phyloP scores from a whole-genome alignment of 2,797 vertebrate genomes.

The Melanogrammus aeglefinus region DNA sequence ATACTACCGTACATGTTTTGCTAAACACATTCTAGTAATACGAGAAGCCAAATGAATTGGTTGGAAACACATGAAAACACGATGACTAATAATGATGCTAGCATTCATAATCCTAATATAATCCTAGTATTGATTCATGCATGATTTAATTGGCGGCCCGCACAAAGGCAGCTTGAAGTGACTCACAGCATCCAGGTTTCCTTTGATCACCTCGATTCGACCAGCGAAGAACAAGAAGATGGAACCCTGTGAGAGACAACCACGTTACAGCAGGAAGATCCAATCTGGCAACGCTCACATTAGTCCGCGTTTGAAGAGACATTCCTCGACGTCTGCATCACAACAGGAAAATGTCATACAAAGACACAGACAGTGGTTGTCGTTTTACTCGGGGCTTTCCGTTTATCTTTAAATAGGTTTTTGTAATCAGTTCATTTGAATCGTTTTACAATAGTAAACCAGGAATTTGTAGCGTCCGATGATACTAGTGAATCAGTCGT shows the following conservation, averaged over 20 bases:
- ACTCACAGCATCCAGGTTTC: slow-evolving; percentile 91
- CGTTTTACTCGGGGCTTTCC: neutral
- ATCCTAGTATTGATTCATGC: neutral
- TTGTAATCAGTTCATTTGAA: neutral
- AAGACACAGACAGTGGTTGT: neutral
- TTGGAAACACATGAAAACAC: neutral
- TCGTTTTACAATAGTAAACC: no score
- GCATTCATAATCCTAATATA: neutral
- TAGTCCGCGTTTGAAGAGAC: neutral
- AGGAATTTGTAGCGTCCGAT: no score
- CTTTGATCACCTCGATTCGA: slow-evolving; percentile 96
- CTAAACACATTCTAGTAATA: no score
- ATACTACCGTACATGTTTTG: neutral
- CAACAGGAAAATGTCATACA: neutral
- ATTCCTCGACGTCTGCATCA: neutral
- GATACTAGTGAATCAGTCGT: neutral
- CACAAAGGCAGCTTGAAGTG: slow-evolving; percentile 4
- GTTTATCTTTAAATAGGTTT: neutral
- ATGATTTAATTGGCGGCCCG: neutral
- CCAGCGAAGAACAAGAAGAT: slow-evolving; percentile 99
- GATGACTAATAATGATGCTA: neutral
- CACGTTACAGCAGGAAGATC: neutral
- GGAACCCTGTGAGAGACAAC: slow-evolving; percentile 79
- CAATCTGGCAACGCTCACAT: neutral
- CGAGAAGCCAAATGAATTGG: neutral